Conservation (phyloP, 2,888 invertebrate genomes). For the Oxyteleia sp. region DNA sequence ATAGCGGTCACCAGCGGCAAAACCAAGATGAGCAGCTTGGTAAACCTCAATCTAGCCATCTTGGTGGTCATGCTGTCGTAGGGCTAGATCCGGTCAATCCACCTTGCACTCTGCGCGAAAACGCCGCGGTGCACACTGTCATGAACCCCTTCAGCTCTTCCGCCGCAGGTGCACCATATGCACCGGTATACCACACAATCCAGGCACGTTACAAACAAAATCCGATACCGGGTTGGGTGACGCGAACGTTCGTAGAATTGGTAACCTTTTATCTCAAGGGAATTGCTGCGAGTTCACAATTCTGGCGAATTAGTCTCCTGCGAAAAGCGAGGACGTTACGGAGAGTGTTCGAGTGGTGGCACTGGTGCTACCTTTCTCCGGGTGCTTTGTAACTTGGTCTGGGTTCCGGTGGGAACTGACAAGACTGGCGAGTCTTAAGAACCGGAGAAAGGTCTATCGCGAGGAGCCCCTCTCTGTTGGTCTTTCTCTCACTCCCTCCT, state of each 20-base stretch:
- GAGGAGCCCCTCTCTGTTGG: constrained; percentile 72
- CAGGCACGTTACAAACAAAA: constrained; percentile 28
- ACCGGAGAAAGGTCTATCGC: constrained; percentile 74
- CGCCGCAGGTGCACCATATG: constrained; percentile 66
- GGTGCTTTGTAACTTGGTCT: constrained; percentile 73
- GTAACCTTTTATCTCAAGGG: not conserved
- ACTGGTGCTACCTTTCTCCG: constrained; percentile 69
- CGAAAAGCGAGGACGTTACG: constrained; percentile 20
- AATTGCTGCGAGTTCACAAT: not conserved
- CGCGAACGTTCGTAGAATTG: not conserved
- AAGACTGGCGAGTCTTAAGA: constrained; percentile 72
- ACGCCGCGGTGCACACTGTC: constrained; percentile 64
- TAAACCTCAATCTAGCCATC: constrained; percentile 72
- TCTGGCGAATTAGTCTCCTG: not conserved
- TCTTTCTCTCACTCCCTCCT: constrained; percentile 73
- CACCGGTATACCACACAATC: constrained; percentile 43
- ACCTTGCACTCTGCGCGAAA: constrained; percentile 67
- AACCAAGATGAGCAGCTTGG: constrained; percentile 67
- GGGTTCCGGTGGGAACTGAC: constrained; percentile 75
- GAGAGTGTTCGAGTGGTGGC: not conserved
- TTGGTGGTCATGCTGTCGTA: constrained; percentile 59
- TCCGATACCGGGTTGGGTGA: constrained; percentile 10
- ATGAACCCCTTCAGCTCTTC: constrained; percentile 58
- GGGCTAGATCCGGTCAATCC: constrained; percentile 55
- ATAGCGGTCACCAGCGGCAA: constrained; percentile 63